Conservation (phyloP, 1,140 invertebrate genomes). For the Leptopilina clavipes region DNA sequence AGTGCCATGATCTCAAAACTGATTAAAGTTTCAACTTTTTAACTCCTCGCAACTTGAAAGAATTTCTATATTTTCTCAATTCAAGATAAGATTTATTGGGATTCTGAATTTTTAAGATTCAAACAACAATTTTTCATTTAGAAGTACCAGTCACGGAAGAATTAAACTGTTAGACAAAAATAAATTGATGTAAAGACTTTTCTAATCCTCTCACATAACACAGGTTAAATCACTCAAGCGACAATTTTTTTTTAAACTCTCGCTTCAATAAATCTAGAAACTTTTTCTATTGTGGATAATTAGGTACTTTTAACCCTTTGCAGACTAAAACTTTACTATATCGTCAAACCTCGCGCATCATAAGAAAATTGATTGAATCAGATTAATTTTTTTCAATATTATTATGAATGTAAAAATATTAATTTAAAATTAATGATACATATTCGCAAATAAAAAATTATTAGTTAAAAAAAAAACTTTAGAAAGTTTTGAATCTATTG, state of each 20-base stretch:
- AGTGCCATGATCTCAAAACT: too few relatives aligned
- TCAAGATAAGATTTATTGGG: too few relatives aligned
- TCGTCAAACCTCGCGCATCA: neutral
- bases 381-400: too few relatives aligned
- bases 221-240: neutral
- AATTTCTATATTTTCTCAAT: too few relatives aligned
- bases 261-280: neutral
- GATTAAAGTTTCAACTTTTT: too few relatives aligned
- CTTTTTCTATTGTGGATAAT: neutral
- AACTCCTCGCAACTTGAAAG: too few relatives aligned
- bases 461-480: neutral
- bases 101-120: too few relatives aligned
- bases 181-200: conserved; percentile 1
- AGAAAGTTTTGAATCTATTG: neutral
- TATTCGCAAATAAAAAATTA: neutral
- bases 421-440: too few relatives aligned
- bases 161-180: neutral
- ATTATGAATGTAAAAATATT: too few relatives aligned
- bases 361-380: neutral
- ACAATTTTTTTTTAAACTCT: neutral
- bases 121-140: neutral
- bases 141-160: neutral
- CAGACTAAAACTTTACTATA: neutral
- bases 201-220: conserved; percentile 16
- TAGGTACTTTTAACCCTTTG: neutral